Base-by-base conservation (phyloP, 1,140 invertebrate genomes). In the Nomia melanderi region DNA sequence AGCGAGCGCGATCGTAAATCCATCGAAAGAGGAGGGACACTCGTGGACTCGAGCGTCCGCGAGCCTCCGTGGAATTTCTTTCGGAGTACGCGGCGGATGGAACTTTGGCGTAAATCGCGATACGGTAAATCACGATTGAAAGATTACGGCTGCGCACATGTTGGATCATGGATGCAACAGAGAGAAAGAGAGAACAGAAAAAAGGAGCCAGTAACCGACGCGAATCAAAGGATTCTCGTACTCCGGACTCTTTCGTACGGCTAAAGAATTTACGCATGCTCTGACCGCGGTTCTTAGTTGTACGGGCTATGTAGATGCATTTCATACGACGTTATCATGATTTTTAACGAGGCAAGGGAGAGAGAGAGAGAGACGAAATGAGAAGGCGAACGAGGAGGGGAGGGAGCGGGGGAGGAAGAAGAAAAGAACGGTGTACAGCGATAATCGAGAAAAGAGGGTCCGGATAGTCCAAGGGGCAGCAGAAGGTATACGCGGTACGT, bases 371-470 rank as follows among this genome's bases (percentile, higher is more conserved):
- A 17, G 14, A 44, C 1, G 14, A 12, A 44, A 20, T 36, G 3
- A 36, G 33, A 36, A n/a, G n/a, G 33, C 33, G 33, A 36, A 36
- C 3, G 33, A 36, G n/a, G n/a, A n/a, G n/a, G n/a, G n/a, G n/a
- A n/a, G n/a, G n/a, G n/a, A n/a, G n/a, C n/a, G n/a, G n/a, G n/a
- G n/a, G n/a, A n/a, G n/a, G n/a, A 14, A n/a, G 47, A 50, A 50
- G 5, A 20, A 50, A 50, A 17, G 47, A n/a, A 50, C 47, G 20
- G 33, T 14, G 33, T 14, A 31, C 25, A 59, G 17, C 20, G 17
- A 23, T 27, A n/a, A 39, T 31, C 25, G 20, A 56, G 27, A n/a
- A 41, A 39, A 27, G 39, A 59, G 57, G 62, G 57, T 67, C 53
- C 59, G 47, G 54, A 31, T 44, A 36, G 33, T 33, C n/a, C 36